phyloP scores from a whole-genome alignment of 2,888 invertebrate species.

The Tribolium freemani region DNA sequence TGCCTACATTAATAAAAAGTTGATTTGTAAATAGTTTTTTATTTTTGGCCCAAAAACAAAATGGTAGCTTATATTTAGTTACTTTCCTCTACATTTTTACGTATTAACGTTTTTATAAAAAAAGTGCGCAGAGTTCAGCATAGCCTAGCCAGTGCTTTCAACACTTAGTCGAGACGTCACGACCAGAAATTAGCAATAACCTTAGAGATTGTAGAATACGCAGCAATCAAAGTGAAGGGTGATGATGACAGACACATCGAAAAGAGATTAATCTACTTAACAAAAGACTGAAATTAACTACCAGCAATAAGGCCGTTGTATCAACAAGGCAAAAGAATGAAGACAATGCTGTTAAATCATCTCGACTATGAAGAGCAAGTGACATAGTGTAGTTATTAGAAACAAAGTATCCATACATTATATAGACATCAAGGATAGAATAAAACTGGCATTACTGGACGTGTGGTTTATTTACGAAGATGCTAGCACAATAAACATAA shows the following conservation, averaged over 20 bases:
- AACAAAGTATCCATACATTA: background rate
- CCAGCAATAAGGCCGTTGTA: background rate
- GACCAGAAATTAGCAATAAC: background rate
- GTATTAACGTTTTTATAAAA: too few relatives aligned
- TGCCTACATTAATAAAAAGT: too few relatives aligned
- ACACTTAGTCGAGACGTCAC: background rate
- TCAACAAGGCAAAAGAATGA: background rate
- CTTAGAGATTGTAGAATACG: background rate
- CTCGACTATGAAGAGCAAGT: background rate
- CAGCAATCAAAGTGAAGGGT: background rate
- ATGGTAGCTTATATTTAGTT: too few relatives aligned
- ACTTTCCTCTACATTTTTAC: too few relatives aligned
- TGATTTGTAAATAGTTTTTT: too few relatives aligned
- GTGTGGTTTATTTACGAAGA: background rate
- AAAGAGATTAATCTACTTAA: background rate
- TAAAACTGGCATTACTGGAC: background rate
- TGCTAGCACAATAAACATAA: background rate
- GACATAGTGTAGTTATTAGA: background rate
- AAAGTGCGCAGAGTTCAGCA: too few relatives aligned
- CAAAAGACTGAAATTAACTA: background rate
- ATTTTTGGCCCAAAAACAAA: too few relatives aligned
- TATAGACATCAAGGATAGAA: background rate
- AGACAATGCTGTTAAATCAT: background rate
- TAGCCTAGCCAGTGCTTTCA: too few relatives aligned
- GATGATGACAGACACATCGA: background rate